Evolutionary conservation across 2,888 invertebrate species (phyloP), one percentile per base, ranked within the genome.

Genomic region (Lasiommata megera): DNA sequence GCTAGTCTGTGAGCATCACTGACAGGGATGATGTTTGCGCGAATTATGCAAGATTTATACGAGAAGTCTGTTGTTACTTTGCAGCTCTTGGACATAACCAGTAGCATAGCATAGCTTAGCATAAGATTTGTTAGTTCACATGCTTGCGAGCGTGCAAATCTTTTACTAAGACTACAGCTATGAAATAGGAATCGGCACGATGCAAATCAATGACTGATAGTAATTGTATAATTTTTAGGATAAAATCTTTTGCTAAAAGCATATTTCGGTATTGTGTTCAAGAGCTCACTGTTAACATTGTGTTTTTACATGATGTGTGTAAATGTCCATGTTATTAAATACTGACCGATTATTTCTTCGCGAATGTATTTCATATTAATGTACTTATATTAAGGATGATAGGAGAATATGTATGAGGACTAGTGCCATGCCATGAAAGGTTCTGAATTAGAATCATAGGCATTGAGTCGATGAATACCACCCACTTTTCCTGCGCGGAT

Each of bases 381-480:
- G 70, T 72, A 71, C 77, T 79, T 83, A 80, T 80, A 82, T 78
- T 79, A 78, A 79, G 90, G 86, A 84, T 90, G 90, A 85, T 87
- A 90, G 90, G 87, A 84, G 88, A 70, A 70, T 82, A 82, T 89
- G 80, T 87, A 82, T 88, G 80, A 86, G 84, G 89, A 88, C 89
- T 87, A 84, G 89, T 90, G 90, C 89, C 90, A 90, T 89, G 90
- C 88, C 88, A 75, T 89, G 90, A 89, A 89, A 88, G 88, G 88
- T 89, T 89, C 90, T 88, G 82, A 79, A 80, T 81, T 88, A 88
- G 88, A 89, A 90, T 89, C 88, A 75, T 83, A 80, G 89, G 88
- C 89, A 88, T 89, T 73, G 77, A 85, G 84, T 88, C 85, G 77
- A 85, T 87, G 86, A 82, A 84, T 90, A 88, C 89, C 89, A 90